Evolutionary conservation across 2,797 vertebrate genomes (phyloP), one percentile per base, ranked within the genome.

Genomic region (Nothura maculosa): DNA sequence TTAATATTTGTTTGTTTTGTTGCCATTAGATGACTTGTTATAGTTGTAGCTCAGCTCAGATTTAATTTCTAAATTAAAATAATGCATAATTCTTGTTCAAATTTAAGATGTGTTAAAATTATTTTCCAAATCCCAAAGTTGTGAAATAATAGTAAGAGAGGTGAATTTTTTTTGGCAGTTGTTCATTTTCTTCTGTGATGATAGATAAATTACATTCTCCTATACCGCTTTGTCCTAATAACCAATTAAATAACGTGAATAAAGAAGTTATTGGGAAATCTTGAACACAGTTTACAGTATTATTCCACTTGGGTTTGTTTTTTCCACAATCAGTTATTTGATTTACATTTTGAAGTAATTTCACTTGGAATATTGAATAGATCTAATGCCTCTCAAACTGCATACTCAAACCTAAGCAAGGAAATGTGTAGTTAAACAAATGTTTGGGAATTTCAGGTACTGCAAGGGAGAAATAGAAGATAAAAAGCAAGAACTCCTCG

Each of bases 381-480:
- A 50, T 63, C 4, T 76, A 6, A 50, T 54, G 9, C 60, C 43
- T 88, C 93, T 84, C 64, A 94, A 90, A 48, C 48, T 89, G 45
- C 6, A 20, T 88, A 25, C 47, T 72, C 70, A 36, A 95, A 88
- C 27, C 12, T 67, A 69, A 90, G 55, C 34, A 90, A 61, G 8
- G 55, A 45, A 50, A 45, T 84, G 10, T 76, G 20, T 28, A 50
- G 43, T 66, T 90, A 80, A 77, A 24, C 40, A 75, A n/a, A 82
- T 19, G 6, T 63, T 34, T 20, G 58, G 64, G 83, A 94, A 97
- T 97, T 96, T 40, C 97, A 99, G 99, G 82, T 98, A 98, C 36
- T 98, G 98, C 93, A 98, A 98, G 96, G 97, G 96, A 96, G 98
- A 99, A 96, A 95, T 99, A 97, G 98, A 99, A 97, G 98, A 99